Conservation (phyloP, 2,888 invertebrate genomes). For the Microplitis deprimator region DNA sequence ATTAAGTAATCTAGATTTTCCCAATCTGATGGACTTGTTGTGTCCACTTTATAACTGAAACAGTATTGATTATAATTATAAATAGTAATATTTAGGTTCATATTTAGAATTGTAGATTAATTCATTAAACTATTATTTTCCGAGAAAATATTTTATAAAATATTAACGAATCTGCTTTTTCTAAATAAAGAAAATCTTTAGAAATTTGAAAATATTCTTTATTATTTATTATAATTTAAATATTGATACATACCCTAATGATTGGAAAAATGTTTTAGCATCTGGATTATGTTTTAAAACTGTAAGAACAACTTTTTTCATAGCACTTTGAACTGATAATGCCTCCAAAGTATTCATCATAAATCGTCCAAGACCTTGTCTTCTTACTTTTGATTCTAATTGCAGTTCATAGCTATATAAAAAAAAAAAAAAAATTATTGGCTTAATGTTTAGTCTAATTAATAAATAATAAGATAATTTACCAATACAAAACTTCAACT, state of each 20-base stretch:
- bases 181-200: constrained; percentile 6
- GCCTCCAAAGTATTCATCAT: constrained; percentile 85
- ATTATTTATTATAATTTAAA: not conserved
- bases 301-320: constrained; percentile 88
- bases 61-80: constrained; percentile 43
- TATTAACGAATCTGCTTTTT: not conserved
- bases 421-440: constrained; percentile 52
- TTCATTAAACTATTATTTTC: not conserved
- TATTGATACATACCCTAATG: constrained; percentile 77
- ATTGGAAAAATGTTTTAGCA: constrained; percentile 83
- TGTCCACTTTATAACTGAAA: constrained; percentile 78
- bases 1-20: constrained; percentile 64
- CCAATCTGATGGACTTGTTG: constrained; percentile 75
- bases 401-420: constrained; percentile 88
- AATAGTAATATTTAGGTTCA: not conserved
- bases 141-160: constrained; percentile 5
- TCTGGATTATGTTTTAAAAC: constrained; percentile 84
- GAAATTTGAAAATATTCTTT: not conserved
- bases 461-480: constrained; percentile 49
- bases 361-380: constrained; percentile 87
- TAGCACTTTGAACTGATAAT: constrained; percentile 81
- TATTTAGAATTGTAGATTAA: not conserved
- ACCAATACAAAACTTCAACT: constrained; percentile 82
- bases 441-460: constrained; percentile 2
- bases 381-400: constrained; percentile 79